These are phyloP conservation scores for Xylota sylvarum DNA, from an alignment of 2,888 invertebrate genomes.

Conservation along the genomic window DNA sequence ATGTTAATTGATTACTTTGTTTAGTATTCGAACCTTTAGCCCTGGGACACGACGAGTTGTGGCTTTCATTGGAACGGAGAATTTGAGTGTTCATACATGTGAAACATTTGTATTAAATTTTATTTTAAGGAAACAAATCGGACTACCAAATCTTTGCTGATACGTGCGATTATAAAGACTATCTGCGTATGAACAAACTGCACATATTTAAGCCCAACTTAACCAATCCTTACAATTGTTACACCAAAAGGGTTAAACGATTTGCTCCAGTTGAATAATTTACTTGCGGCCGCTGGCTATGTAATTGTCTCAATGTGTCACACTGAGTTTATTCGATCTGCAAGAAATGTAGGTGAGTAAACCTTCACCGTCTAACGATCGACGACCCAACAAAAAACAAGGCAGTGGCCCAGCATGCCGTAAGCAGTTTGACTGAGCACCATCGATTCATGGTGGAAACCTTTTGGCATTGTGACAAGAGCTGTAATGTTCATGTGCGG, in stretches of 20 bases:
- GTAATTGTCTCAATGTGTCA: slow-evolving; percentile 63
- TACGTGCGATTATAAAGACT: too few species aligned
- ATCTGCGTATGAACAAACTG: too few species aligned
- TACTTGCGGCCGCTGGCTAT: slow-evolving; percentile 19
- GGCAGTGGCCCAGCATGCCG: slow-evolving; percentile 30
- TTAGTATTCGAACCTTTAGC: background rate
- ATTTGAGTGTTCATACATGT: too few species aligned
- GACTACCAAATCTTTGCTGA: too few species aligned
- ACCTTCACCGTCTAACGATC: slow-evolving; percentile 50
- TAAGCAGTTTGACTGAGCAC: slow-evolving; percentile 40
- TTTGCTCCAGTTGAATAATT: slow-evolving; percentile 52
- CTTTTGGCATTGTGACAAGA: slow-evolving; percentile 69
- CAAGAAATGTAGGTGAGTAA: slow-evolving; percentile 66
- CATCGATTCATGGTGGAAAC: slow-evolving; percentile 44
- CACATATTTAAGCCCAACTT: too few species aligned
- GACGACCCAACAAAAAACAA: slow-evolving; percentile 55
- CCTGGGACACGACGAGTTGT: too few species aligned
- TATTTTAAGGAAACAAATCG: too few species aligned
- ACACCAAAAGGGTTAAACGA: slow-evolving; percentile 18
- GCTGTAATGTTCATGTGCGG: slow-evolving; percentile 44
- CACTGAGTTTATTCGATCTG: slow-evolving; percentile 36
- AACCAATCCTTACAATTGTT: background rate
- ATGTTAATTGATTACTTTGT: slow-evolving; percentile 51
- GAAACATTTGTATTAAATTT: too few species aligned
- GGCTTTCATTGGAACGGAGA: too few species aligned